Conservation (phyloP, 2,888 invertebrate species). For the Euproctis similis region DNA sequence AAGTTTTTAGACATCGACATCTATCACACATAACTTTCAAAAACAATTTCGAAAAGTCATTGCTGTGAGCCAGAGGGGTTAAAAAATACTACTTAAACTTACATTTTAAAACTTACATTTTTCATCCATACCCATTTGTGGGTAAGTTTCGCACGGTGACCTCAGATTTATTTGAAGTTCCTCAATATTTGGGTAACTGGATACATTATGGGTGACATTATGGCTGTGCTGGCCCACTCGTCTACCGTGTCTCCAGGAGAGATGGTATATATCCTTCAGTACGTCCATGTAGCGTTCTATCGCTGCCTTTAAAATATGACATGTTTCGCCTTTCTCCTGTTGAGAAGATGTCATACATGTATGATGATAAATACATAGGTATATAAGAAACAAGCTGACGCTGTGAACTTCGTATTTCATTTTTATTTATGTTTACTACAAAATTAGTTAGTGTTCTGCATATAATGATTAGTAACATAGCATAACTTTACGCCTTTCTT, state of each 20-base stretch:
- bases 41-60: too few species aligned
- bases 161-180: slow-evolving; percentile 73
- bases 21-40: too few species aligned
- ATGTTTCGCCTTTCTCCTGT: slow-evolving; percentile 56
- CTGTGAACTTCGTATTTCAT: too few species aligned
- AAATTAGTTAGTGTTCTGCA: too few species aligned
- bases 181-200: slow-evolving; percentile 30
- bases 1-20: too few species aligned
- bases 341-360: not conserved
- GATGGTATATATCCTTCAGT: slow-evolving; percentile 15
- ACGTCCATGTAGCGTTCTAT: slow-evolving; percentile 25
- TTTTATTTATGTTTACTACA: too few species aligned
- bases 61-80: too few species aligned
- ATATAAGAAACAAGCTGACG: too few species aligned
- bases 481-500: too few species aligned
- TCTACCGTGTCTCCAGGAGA: slow-evolving; percentile 15
- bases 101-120: slow-evolving; percentile 83
- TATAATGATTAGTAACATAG: too few species aligned
- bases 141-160: slow-evolving; percentile 78
- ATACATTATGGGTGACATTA: not conserved
- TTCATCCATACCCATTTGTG: slow-evolving; percentile 83
- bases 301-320: slow-evolving; percentile 51
- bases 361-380: not conserved
- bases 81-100: too few species aligned
- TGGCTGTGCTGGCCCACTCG: slow-evolving; percentile 3